Conservation (phyloP, 2,113 vertebrate species). For the Mystacornis crossleyi region DNA sequence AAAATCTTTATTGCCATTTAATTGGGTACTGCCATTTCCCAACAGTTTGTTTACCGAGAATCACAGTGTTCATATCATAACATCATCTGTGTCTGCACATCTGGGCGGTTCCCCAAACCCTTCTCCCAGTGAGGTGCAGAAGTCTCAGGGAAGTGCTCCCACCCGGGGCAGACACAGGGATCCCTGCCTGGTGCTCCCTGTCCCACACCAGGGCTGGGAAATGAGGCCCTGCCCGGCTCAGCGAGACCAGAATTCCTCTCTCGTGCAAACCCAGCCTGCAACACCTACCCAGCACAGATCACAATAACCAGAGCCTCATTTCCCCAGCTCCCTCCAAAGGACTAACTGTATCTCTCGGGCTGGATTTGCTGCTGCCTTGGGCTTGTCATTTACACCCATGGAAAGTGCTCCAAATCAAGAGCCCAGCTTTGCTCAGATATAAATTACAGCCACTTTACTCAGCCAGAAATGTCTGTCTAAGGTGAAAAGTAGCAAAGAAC, state of each 20-base stretch:
- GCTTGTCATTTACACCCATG: slow-evolving; percentile 7
- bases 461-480: neutral
- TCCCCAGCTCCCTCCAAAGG: neutral
- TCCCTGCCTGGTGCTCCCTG: neutral
- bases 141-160: neutral
- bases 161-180: neutral
- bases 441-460: slow-evolving; percentile 13
- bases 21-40: slow-evolving; percentile 18
- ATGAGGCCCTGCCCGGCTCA: neutral
- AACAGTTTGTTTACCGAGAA: neutral
- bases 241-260: neutral
- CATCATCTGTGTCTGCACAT: neutral
- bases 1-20: slow-evolving; percentile 27
- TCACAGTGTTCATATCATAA: neutral
- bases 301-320: neutral
- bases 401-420: slow-evolving; percentile 30
- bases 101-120: neutral
- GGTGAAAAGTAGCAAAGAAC: neutral
- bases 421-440: neutral
- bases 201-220: neutral
- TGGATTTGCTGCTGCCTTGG: slow-evolving; percentile 11
- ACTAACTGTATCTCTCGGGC: neutral
- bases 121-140: neutral
- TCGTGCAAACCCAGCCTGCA: neutral
- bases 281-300: neutral